Evolutionary conservation across 92 coral and sea anemone species (phyloP), one percentile per base, ranked within the genome.

Genomic region (Pocillopora meandrina): DNA sequence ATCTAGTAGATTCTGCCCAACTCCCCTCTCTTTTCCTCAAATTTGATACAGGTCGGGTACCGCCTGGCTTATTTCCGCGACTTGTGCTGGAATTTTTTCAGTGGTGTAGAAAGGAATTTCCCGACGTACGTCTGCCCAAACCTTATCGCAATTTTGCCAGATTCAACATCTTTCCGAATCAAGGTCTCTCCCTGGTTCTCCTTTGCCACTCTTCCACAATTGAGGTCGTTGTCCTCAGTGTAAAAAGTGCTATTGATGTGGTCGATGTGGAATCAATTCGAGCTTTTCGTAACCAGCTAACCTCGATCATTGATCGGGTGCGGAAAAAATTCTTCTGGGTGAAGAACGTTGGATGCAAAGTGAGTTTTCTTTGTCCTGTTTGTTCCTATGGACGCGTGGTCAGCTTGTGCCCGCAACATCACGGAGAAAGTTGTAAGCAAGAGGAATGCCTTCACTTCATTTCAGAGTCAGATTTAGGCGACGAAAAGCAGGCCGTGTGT

Each of bases 11-110:
- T 9, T 72, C 85, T 16, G n/a, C 80, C 21, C 1, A 36, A 72
- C 9, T 68, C 6, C 70, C 85, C 11, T 65, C 93, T 52, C 63
- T 90, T 10, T 90, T 90, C 33, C 62, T 90, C 19, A 63, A 75
- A 31, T 90, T 90, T 69, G 14, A 55, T 3, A 59, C 75, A 34
- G 88, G 82, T 15, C 81, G 65, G 23, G 82, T 87, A 34, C 93
- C 91, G 3, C 65, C 66, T 0, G 91, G 89, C 15, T 16, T 90
- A 2, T 90, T 87, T 74, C 85, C 91, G 42, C 78, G 91, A 23
- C 35, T 90, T 19, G 89, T 90, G 6, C 23, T 69, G 8, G 42
- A 78, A 34, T 56, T 82, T 20, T 61, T 63, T 61, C 65, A 56
- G 72, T 90, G 89, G 76, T 63, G 82, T 67, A 35, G 31, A n/a